phyloP scores from a whole-genome alignment of 2,888 invertebrate species.

The Neocrepidodera transversa region DNA sequence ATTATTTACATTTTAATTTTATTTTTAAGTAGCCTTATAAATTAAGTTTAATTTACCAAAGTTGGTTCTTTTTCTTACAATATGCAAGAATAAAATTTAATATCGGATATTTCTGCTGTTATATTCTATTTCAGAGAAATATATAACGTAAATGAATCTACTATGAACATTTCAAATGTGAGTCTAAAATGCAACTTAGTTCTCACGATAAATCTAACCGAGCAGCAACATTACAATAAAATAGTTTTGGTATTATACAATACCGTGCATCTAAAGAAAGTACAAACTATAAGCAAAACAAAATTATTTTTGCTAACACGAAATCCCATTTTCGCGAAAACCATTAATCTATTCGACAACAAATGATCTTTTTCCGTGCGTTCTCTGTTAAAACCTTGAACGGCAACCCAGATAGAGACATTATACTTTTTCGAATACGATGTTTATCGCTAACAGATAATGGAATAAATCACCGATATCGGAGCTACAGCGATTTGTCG shows the following conservation, averaged over 20 bases:
- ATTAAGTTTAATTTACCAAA: too few species aligned
- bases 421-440: constrained; percentile 21
- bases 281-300: neutral
- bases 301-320: constrained; percentile 6
- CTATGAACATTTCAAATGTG: too few species aligned
- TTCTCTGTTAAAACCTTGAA: constrained; percentile 16
- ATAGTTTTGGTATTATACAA: neutral
- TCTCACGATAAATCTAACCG: neutral
- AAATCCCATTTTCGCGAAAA: constrained; percentile 10
- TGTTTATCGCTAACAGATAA: constrained; percentile 23
- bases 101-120: too few species aligned
- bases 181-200: neutral
- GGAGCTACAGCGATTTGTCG: neutral
- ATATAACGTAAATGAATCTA: too few species aligned
- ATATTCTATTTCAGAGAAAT: too few species aligned
- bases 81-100: too few species aligned
- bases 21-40: too few species aligned
- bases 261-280: constrained; percentile 4
- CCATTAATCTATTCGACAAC: constrained; percentile 24
- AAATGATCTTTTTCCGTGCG: constrained; percentile 26
- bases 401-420: constrained; percentile 18
- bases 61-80: too few species aligned
- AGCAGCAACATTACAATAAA: neutral
- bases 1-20: too few species aligned
- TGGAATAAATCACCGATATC: constrained; percentile 25